Percentiles rank a stretch among this genome's conserved stretches.
Conservation (phyloP, 2,113 vertebrate genomes). For the Piliocolobus tephrosceles region DNA sequence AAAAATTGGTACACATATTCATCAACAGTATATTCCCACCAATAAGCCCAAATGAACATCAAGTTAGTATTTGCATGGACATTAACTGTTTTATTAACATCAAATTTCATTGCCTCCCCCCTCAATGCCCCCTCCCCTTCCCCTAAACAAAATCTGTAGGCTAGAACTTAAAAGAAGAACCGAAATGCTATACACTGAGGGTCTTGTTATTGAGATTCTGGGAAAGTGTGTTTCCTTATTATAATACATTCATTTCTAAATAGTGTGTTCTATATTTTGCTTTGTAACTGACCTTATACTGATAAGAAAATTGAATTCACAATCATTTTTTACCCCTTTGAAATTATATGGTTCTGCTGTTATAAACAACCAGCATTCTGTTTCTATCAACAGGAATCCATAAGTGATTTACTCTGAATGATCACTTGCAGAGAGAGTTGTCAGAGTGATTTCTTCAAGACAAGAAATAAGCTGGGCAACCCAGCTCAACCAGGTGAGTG, state of each 20-base stretch:
- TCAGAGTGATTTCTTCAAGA: neutral
- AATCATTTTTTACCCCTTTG: neutral
- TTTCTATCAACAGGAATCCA: neutral
- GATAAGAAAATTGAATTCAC: constrained; percentile 28
- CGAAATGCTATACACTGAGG: neutral
- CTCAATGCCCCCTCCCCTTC: too few relatives aligned
- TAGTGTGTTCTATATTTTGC: neutral
- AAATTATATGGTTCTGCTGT: neutral
- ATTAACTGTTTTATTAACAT: neutral
- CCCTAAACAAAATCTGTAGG: neutral
- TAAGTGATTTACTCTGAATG: neutral
- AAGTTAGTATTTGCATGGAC: neutral
- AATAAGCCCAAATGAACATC: neutral
- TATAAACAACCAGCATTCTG: constrained; percentile 34
- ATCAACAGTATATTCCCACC: neutral
- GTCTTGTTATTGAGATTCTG: neutral
- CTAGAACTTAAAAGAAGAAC: neutral
- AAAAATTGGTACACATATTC: neutral
- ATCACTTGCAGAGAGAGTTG: neutral
- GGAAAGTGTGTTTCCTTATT: neutral
- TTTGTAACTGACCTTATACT: neutral
- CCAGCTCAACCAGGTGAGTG: neutral
- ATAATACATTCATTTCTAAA: neutral
- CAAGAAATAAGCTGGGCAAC: neutral
- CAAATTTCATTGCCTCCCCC: neutral